phyloP scores from a whole-genome alignment of 2,797 vertebrate species.

The Pseudotriccus pelzelni region DNA sequence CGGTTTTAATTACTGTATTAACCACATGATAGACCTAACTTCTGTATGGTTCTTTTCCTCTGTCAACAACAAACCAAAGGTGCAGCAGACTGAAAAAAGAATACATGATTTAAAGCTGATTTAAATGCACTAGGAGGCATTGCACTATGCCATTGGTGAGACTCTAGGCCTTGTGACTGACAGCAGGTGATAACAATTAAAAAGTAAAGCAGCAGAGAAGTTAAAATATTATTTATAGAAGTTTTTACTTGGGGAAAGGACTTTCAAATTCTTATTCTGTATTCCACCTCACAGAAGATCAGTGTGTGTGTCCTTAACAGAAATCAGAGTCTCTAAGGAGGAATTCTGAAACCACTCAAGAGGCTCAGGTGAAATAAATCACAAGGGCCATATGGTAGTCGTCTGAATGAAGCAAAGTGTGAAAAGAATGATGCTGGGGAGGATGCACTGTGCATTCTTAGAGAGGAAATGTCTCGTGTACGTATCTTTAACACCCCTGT shows the following conservation, averaged over 20 bases:
- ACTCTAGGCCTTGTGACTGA: neutral
- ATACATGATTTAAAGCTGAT: neutral
- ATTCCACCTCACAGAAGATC: neutral
- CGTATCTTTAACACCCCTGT: neutral
- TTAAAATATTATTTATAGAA: neutral
- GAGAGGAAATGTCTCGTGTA: neutral
- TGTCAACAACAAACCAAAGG: neutral
- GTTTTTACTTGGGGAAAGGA: neutral
- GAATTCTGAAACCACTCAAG: neutral
- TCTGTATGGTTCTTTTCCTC: neutral
- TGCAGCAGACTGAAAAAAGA: neutral
- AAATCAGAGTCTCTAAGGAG: neutral
- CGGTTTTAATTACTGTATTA: neutral
- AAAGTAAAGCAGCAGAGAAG: neutral
- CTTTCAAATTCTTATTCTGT: neutral
- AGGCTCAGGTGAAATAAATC: constrained; percentile 5
- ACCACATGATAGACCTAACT: accelerated
- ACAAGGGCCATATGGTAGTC: neutral
- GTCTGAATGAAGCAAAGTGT: neutral
- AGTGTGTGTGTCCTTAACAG: neutral
- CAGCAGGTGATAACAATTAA: neutral
- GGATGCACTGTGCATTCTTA: neutral
- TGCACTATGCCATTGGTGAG: neutral
- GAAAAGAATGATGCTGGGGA: neutral
- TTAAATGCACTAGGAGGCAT: neutral